Evolutionary conservation across 2,113 vertebrate species (phyloP), one percentile per base, ranked within the genome.

Genomic region (Syngnathus typhle): DNA sequence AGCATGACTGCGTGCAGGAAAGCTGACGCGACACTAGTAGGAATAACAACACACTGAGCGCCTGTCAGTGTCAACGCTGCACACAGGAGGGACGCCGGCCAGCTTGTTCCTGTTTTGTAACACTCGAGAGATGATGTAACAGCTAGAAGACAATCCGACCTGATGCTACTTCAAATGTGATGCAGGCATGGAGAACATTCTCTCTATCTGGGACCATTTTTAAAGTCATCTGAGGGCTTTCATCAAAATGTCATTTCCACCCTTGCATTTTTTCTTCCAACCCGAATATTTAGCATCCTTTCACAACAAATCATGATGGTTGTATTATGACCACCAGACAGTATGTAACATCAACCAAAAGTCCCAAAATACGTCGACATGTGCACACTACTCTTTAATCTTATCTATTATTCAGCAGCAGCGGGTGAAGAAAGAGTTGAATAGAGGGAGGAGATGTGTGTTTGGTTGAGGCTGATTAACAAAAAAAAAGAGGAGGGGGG

Each of bases 361-460:
- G 12, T 12, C 23, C 16, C 11, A 64, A 69, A 65, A 49, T 49
- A 65, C 19, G 15, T 9, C 12, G 43, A 38, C 56, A 58, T 66
- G 63, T 51, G 36, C 67, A 65, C 62, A 64, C 37, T 73, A 65
- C n/a, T 75, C 68, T 82, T 80, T 86, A 85, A 86, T 87, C 79
- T 81, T 82, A 85, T 89, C 76, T 77, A 89, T 91, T 90, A 91
- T 91, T 91, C 85, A 89, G 73, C 19, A n/a, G 56, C 77, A 75
- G 82, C 86, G 85, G 84, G 83, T 88, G 83, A 82, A 78, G 76
- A 18, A 23, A 43, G 65, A 54, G 68, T 18, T 84, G 75, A 81
- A 74, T 64, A 73, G 76, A 70, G 65, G 65, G 72, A 56, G 74
- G 47, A 46, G 8, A 44, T 52, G 65, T 62, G 70, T 65, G 71